These are phyloP conservation scores for Hermetia illucens DNA, from an alignment of 1,140 invertebrate genomes.

Conservation along the genomic window DNA sequence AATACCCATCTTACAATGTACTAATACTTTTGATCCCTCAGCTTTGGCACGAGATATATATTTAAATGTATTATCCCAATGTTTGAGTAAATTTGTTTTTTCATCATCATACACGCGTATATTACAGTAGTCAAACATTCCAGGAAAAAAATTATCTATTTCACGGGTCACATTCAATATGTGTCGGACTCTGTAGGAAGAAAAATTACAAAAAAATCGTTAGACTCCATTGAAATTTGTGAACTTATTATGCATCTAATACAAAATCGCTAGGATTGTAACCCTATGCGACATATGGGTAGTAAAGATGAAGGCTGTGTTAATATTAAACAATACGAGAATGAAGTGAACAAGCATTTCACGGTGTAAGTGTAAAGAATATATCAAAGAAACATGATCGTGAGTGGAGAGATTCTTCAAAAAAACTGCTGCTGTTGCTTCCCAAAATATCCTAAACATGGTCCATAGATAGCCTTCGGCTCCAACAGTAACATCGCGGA, in stretches of 20 bases:
- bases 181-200: conserved; percentile 67
- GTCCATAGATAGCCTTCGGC: no score
- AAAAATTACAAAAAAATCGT: conserved; percentile 12
- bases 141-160: conserved; percentile 98
- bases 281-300: no score
- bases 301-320: no score
- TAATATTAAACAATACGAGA: no score
- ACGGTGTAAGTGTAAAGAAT: no score
- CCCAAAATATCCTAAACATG: no score
- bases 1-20: conserved; percentile 99
- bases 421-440: no score
- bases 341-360: no score
- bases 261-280: no score
- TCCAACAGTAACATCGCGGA: no score
- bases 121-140: conserved; percentile 91
- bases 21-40: conserved; percentile 80
- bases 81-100: conserved; percentile 85
- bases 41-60: conserved; percentile 89
- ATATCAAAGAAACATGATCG: no score
- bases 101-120: conserved; percentile 94
- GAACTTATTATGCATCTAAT: not conserved
- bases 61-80: conserved; percentile 95
- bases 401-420: no score
- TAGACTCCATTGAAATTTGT: conserved; percentile 1
- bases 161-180: conserved; percentile 96